These are phyloP conservation scores for Saccostrea echinata DNA, from an alignment of 1,140 invertebrate species.

Conservation along the genomic window DNA sequence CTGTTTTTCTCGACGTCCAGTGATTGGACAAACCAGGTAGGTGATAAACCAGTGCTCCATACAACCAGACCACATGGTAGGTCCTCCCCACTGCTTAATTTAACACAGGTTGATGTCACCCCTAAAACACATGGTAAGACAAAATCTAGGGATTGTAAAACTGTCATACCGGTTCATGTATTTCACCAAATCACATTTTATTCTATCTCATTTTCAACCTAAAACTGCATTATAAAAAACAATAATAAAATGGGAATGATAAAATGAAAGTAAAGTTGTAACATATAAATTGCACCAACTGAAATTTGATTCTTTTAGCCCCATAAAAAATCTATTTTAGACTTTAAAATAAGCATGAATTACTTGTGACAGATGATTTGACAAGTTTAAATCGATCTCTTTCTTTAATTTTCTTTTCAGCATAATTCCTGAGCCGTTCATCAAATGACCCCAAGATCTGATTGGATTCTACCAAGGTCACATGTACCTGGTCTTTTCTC, in stretches of 20 bases:
- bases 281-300: too few relatives aligned
- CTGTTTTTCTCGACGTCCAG: slow-evolving; percentile 76
- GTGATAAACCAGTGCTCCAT: slow-evolving; percentile 80
- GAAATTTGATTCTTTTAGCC: too few relatives aligned
- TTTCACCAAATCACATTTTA: too few relatives aligned
- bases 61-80: slow-evolving; percentile 80
- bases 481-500: slow-evolving; percentile 69
- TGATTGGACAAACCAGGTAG: slow-evolving; percentile 71
- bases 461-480: slow-evolving; percentile 79
- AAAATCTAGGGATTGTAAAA: too few relatives aligned
- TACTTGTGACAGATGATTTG: slow-evolving; percentile 76
- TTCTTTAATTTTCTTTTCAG: slow-evolving; percentile 78
- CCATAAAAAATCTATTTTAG: too few relatives aligned
- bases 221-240: too few relatives aligned
- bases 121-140: slow-evolving; percentile 63
- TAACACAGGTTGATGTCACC: slow-evolving; percentile 75
- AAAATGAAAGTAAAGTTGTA: too few relatives aligned
- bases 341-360: background rate
- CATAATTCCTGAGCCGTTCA: slow-evolving; percentile 75
- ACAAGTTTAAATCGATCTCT: slow-evolving; percentile 76
- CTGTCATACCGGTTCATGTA: too few relatives aligned
- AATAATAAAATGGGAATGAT: too few relatives aligned
- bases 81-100: slow-evolving; percentile 72
- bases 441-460: slow-evolving; percentile 79
- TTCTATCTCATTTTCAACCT: too few relatives aligned